Evolutionary conservation across 64 coral and sea anemone species (phyloP).

Genomic region (Trachythela sp.): DNA sequence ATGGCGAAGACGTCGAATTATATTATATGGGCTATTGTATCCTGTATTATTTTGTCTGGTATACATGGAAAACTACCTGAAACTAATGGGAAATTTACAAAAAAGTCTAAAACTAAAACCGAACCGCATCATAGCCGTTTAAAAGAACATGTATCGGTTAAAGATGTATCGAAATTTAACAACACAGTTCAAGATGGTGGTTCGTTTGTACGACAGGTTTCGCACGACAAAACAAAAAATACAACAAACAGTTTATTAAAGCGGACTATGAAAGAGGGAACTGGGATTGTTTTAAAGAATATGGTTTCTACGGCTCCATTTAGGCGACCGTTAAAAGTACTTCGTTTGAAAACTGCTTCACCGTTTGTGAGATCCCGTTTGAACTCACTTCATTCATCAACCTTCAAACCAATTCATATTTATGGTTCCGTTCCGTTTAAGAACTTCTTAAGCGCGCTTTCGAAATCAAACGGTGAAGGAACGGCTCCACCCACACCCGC

Average conservation of each 20-base stretch:
- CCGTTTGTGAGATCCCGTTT: neutral
- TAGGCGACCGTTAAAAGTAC: neutral
- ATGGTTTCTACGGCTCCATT: neutral
- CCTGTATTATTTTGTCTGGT: neutral
- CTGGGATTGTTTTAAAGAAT: neutral
- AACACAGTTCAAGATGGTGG: neutral
- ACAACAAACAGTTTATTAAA: neutral
- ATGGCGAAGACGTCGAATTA: neutral
- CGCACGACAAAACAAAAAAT: neutral
- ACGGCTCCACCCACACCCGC: neutral
- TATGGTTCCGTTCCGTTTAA: neutral
- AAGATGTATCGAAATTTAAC: neutral
- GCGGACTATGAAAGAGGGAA: neutral
- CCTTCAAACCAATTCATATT: slow-evolving; percentile 21
- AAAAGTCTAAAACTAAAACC: neutral
- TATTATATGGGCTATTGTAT: neutral
- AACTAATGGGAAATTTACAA: neutral
- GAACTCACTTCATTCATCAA: neutral
- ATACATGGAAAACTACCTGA: neutral
- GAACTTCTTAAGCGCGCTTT: neutral
- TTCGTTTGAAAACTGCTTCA: neutral
- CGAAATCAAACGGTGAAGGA: neutral
- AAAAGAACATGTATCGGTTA: neutral
- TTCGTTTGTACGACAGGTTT: neutral
- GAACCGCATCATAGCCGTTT: neutral